Conservation (phyloP, 2,888 invertebrate species). For the Acronicta alni region DNA sequence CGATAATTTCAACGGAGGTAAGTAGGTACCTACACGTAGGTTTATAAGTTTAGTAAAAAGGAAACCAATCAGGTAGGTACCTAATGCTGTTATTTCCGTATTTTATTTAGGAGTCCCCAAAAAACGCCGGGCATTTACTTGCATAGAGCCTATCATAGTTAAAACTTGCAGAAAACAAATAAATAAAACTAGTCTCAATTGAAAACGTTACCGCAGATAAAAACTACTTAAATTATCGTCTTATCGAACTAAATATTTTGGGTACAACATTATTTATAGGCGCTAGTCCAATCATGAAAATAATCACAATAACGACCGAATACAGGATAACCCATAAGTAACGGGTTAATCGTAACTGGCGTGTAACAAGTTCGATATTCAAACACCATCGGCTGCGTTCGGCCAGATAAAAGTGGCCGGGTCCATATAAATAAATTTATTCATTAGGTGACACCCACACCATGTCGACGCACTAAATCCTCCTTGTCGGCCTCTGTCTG, state of each 20-base stretch:
- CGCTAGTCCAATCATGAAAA: constrained; percentile 47
- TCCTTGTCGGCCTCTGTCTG: constrained; percentile 82
- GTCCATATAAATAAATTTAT: constrained; percentile 87
- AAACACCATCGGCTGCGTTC: constrained; percentile 61
- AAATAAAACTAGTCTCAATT: not conserved
- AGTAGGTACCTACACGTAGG: too few relatives aligned
- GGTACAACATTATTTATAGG: constrained; percentile 43
- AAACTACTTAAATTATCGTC: constrained; percentile 21
- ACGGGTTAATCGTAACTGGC: constrained; percentile 59
- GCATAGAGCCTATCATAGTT: too few relatives aligned
- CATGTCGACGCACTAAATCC: constrained; percentile 87
- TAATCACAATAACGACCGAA: constrained; percentile 33
- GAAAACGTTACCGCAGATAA: constrained; percentile 8
- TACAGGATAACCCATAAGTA: constrained; percentile 49
- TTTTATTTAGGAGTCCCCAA: too few relatives aligned
- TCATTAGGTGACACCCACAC: constrained; percentile 89
- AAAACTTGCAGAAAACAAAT: too few relatives aligned
- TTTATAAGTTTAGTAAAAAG: too few relatives aligned
- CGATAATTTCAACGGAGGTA: too few relatives aligned
- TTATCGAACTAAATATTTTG: constrained; percentile 25
- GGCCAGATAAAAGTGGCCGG: constrained; percentile 80
- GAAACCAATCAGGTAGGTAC: too few relatives aligned
- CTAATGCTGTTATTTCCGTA: too few relatives aligned
- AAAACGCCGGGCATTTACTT: too few relatives aligned
- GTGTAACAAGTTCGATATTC: constrained; percentile 65